phyloP scores from a whole-genome alignment of 2,113 vertebrate species.

The Anguilla rostrata region DNA sequence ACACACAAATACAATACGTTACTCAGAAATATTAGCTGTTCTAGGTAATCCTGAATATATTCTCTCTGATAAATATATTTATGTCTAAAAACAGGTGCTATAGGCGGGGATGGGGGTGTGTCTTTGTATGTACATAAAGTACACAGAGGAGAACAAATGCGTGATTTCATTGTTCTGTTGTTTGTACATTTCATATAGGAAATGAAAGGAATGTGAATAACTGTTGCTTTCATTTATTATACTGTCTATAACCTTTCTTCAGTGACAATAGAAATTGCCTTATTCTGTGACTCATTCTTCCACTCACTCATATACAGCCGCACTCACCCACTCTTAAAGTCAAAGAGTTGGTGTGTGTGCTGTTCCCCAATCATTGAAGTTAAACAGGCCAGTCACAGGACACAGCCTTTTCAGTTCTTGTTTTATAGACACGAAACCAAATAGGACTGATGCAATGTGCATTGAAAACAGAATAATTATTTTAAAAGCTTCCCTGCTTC shows the following conservation, averaged over 20 bases:
- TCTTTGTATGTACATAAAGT: not conserved
- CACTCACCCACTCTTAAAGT: not conserved
- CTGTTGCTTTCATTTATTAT: slow-evolving; percentile 23
- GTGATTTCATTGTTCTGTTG: not conserved
- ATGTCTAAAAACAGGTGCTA: not conserved
- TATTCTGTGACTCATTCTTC: too few species aligned
- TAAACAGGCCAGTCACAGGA: not conserved
- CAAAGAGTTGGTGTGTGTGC: too few species aligned
- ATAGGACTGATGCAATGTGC: slow-evolving; percentile 25
- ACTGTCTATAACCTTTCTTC: not conserved
- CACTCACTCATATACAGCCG: not conserved
- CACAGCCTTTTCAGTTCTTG: slow-evolving; percentile 6
- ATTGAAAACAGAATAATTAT: slow-evolving; percentile 16
- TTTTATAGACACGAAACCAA: slow-evolving; percentile 7
- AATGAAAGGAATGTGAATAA: slow-evolving; percentile 29
- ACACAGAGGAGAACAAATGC: not conserved
- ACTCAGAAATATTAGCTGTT: too few species aligned
- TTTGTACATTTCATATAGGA: slow-evolving; percentile 31
- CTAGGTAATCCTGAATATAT: too few species aligned
- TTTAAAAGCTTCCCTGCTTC: slow-evolving; percentile 5
- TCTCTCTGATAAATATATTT: too few species aligned
- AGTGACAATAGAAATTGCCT: not conserved
- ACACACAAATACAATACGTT: too few species aligned
- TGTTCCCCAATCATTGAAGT: not conserved
- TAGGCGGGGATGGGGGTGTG: not conserved